Conservation (phyloP, 2,888 invertebrate species). For the Colostygia pectinataria region DNA sequence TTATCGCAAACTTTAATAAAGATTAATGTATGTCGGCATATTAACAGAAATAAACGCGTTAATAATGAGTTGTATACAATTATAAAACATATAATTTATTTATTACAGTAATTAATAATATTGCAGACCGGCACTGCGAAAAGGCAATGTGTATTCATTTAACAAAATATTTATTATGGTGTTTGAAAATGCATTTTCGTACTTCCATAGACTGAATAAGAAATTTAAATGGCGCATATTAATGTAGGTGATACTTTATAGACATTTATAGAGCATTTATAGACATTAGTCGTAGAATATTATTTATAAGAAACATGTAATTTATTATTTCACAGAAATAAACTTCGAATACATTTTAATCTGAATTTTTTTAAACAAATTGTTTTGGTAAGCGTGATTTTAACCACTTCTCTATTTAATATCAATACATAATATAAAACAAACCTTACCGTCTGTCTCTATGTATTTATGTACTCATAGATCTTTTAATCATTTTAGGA, state of each 20-base stretch:
- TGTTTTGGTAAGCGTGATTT: too few relatives aligned
- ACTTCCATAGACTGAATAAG: conserved; percentile 1
- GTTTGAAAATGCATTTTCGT: conserved; percentile 3
- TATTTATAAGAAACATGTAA: conserved; percentile 15
- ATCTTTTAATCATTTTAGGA: too few relatives aligned
- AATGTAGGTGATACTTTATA: conserved; percentile 43
- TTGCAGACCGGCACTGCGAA: conserved; percentile 1
- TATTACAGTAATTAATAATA: conserved; percentile 2
- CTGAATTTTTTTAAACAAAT: neutral
- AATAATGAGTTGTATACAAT: neutral
- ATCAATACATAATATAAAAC: neutral
- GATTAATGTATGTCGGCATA: neutral
- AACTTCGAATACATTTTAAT: conserved; percentile 16
- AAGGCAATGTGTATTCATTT: neutral
- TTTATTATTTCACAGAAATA: conserved; percentile 42
- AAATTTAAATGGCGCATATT: neutral
- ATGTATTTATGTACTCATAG: too few relatives aligned
- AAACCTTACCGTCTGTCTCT: too few relatives aligned
- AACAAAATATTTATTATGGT: neutral
- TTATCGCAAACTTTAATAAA: neutral
- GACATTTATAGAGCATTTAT: too few relatives aligned
- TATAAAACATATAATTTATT: conserved; percentile 8
- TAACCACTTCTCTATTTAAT: neutral
- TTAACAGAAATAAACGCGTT: neutral
- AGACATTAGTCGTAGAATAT: conserved; percentile 27